These are phyloP conservation scores for Lampris megalopsis DNA, from an alignment of 2,113 vertebrate genomes.

Conservation along the genomic window DNA sequence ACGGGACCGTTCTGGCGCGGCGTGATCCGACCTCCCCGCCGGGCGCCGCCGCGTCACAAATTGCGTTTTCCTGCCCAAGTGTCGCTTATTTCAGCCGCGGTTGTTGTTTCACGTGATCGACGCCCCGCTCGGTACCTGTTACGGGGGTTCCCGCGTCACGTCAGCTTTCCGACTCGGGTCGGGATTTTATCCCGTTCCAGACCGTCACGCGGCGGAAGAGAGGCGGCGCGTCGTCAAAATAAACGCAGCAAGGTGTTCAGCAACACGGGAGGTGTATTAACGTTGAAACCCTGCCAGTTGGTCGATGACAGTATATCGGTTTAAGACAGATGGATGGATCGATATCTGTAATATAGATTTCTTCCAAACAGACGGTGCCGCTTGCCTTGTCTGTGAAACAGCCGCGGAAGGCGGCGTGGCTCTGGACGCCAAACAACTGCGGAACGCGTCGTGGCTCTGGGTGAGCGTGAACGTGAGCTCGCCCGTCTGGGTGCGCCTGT, in stretches of 20 bases:
- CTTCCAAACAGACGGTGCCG: neutral
- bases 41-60: conserved; percentile 78
- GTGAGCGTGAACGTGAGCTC: conserved; percentile 65
- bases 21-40: conserved; percentile 56
- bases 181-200: neutral
- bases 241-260: conserved; percentile 75
- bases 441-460: conserved; percentile 25
- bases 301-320: conserved; percentile 40
- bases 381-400: conserved; percentile 8
- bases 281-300: conserved; percentile 55
- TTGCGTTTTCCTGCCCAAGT: conserved; percentile 59
- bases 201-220: conserved; percentile 45
- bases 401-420: conserved; percentile 32
- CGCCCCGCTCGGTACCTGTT: neutral
- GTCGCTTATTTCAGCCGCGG: conserved; percentile 24
- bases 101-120: conserved; percentile 13
- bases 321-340: conserved; percentile 4
- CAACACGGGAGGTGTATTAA: conserved; percentile 64
- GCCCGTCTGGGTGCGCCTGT: conserved; percentile 69
- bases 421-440: conserved; percentile 34
- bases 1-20: conserved; percentile 68
- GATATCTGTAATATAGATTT: conserved; percentile 11
- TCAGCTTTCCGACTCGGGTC: neutral
- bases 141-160: neutral
- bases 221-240: conserved; percentile 70